Evolutionary conservation across 92 coral and sea anemone species (phyloP), one percentile per base, ranked within the genome.

Genomic region (Desmophyllum pertusum): DNA sequence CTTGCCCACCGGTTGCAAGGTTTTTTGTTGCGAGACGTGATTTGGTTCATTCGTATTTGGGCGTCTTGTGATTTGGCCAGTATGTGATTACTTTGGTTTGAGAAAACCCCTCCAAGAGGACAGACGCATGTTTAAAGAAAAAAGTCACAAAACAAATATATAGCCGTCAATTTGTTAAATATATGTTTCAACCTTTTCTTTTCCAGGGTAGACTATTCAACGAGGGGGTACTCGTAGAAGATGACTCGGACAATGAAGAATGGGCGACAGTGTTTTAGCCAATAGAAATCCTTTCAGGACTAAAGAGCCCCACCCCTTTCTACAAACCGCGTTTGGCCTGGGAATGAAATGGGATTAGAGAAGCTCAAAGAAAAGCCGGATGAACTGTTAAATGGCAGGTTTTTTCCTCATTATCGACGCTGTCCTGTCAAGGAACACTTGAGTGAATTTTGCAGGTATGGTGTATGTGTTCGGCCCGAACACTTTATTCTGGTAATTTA

Each of bases 291-390:
- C 84, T 14, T 90, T 55, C 85, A 90, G 29, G 55, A 89, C 87
- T 17, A 30, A 35, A 0, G 83, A 77, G 40, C 77, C 90, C 13
- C 93, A 90, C 80, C 88, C 93, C 13, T 81, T 72, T 65, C 89
- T 93, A 18, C 89, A 93, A 38, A 83, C 85, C 21, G 90, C 97
- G 43, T 93, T 82, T 65, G 79, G 81, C 18, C 85, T 93, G 35
- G 97, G 97, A 19, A 71, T 91, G 27, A n/a, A n/a, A 70, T 79
- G 87, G 97, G 91, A 5, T 19, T 91, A 35, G 85, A 61, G 18
- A 86, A 42, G n/a, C 79, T 82, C 27, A 73, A 31, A 39, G 76
- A 80, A 38, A 66, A 70, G 35, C 65, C 67, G 3, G 76, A 38
- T 17, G 74, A 63, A 18, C 38, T 25, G 51, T 57, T 30, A 19